These are phyloP conservation scores for Eupithecia dodoneata DNA, from an alignment of 2,888 invertebrate species.

Conservation along the genomic window DNA sequence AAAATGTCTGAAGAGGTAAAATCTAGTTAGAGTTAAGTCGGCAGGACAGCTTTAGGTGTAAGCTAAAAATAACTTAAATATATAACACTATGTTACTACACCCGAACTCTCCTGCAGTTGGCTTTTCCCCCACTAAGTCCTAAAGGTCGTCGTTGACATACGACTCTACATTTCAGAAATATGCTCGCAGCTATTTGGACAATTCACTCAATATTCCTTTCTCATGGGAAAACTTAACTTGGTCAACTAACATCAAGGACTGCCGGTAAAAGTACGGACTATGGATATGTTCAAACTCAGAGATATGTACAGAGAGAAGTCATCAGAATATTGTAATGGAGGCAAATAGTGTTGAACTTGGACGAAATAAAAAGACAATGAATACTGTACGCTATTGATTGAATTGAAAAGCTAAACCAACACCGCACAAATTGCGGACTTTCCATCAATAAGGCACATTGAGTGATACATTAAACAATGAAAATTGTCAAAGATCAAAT, in stretches of 20 bases:
- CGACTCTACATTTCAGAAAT: background rate
- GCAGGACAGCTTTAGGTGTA: background rate
- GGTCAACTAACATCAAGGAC: background rate
- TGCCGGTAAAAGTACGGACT: background rate
- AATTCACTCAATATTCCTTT: conserved; percentile 2
- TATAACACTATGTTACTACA: background rate
- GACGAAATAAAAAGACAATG: background rate
- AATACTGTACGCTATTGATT: background rate
- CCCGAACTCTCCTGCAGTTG: background rate
- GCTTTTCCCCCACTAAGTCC: background rate
- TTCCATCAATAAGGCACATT: background rate
- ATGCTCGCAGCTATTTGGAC: conserved; percentile 4
- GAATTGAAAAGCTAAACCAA: background rate
- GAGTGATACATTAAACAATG: background rate
- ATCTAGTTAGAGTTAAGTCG: background rate
- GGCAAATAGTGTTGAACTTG: background rate
- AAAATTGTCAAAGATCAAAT: background rate
- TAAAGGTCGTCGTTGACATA: background rate
- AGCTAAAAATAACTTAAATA: background rate
- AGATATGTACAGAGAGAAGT: background rate
- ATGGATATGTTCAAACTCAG: background rate
- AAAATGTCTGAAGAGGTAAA: background rate
- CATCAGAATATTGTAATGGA: background rate
- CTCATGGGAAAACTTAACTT: conserved; percentile 10
- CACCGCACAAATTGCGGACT: background rate